A percentile compares a stretch with the other conserved stretches of the same genome.
Conservation (phyloP, 37 sponge, comb jelly and placozoan species). For the Corticium candelabrum region DNA sequence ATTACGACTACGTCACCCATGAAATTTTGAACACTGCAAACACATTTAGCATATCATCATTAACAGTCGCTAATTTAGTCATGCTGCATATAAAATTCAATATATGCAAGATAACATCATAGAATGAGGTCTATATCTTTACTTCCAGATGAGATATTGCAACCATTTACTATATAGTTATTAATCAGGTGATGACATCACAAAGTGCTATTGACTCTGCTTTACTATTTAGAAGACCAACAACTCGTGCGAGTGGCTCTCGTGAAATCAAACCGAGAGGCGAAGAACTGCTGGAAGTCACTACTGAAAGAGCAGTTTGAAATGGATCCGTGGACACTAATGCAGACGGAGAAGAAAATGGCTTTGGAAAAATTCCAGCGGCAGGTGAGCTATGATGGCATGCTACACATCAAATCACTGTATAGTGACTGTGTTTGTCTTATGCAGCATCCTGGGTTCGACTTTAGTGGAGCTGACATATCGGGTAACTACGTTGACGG, state of each 20-base stretch:
- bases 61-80: too few relatives aligned
- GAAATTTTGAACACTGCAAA: too few relatives aligned
- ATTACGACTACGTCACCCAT: too few relatives aligned
- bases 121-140: too few relatives aligned
- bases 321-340: slow-evolving; percentile 36
- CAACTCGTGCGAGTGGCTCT: slow-evolving; percentile 53
- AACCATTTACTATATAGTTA: too few relatives aligned
- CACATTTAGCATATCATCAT: too few relatives aligned
- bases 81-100: too few relatives aligned
- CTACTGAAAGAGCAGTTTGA: slow-evolving; percentile 56
- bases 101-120: too few relatives aligned
- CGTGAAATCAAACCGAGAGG: slow-evolving; percentile 56
- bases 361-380: slow-evolving; percentile 87
- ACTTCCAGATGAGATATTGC: too few relatives aligned
- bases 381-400: slow-evolving; percentile 28
- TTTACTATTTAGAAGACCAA: slow-evolving; percentile 42
- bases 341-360: slow-evolving; percentile 87
- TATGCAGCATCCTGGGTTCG: slow-evolving; percentile 81
- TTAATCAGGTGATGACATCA: slow-evolving; percentile 1
- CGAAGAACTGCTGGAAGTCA: slow-evolving; percentile 80
- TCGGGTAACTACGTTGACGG: slow-evolving; percentile 69
- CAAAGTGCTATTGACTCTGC: not conserved
- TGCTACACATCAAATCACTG: too few relatives aligned
- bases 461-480: slow-evolving; percentile 84
- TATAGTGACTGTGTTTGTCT: not conserved